Evolutionary conservation across 1,140 invertebrate genomes (phyloP).

Genomic region (Platyscapa corneri): DNA sequence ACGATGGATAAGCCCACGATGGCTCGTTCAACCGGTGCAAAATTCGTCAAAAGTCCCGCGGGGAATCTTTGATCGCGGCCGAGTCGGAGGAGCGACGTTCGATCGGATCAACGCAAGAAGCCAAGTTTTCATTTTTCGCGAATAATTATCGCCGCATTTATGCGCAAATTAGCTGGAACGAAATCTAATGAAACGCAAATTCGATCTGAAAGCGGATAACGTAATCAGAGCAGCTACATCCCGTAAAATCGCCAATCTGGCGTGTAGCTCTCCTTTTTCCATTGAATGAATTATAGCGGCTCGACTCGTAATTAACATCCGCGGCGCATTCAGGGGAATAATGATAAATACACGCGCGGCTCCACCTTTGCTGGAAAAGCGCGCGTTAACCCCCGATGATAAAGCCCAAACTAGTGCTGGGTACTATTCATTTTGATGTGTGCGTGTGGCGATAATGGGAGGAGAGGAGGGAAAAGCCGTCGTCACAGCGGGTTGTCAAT

Average conservation of each 20-base stretch:
- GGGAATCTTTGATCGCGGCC: no score
- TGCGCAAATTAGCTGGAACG: neutral
- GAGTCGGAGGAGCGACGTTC: no score
- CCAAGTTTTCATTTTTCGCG: no score
- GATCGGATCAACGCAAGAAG: no score
- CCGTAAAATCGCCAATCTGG: neutral
- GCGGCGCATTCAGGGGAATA: neutral
- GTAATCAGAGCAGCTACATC: neutral
- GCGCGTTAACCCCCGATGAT: neutral
- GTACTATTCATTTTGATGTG: neutral
- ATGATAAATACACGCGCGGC: neutral
- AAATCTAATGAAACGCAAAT: neutral
- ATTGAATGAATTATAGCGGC: neutral
- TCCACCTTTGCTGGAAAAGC: neutral
- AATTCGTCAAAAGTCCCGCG: no score
- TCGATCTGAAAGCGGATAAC: neutral
- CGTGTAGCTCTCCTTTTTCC: no score
- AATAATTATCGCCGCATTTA: neutral
- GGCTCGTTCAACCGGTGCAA: no score
- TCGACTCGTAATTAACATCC: neutral
- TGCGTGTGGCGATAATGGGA: neutral
- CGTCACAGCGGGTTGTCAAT: no score
- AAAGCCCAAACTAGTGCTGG: neutral
- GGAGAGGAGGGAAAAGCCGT: no score
- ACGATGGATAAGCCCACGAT: no score